phyloP scores from a whole-genome alignment of 2,797 vertebrate species.

The Poecilia wingei region DNA sequence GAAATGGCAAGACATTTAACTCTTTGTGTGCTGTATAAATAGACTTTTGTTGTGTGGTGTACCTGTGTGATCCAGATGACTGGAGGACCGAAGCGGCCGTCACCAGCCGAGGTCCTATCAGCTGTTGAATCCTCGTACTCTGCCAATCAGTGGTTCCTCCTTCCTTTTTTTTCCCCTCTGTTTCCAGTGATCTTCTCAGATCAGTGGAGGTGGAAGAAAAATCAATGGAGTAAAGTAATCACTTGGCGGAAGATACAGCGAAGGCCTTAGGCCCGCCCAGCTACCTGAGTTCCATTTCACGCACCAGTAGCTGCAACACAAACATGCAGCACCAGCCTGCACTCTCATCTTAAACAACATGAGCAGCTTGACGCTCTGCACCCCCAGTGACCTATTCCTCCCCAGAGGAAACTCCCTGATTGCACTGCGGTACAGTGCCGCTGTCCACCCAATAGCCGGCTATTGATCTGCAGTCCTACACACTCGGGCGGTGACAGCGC shows the following conservation, averaged over 20 bases:
- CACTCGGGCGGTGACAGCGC: conserved; percentile 44
- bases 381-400: conserved; percentile 71
- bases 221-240: conserved; percentile 84
- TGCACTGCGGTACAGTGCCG: conserved; percentile 66
- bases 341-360: conserved; percentile 77
- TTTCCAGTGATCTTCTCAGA: conserved; percentile 78
- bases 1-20: neutral
- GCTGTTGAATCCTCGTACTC: conserved; percentile 71
- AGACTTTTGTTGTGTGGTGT: neutral
- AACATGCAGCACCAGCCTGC: conserved; percentile 72
- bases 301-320: conserved; percentile 81
- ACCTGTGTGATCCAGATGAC: conserved; percentile 40
- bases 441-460: conserved; percentile 58
- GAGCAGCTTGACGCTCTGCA: conserved; percentile 53
- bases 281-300: conserved; percentile 86
- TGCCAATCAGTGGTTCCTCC: conserved; percentile 74
- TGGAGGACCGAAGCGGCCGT: conserved; percentile 56
- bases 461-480: conserved; percentile 71
- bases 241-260: conserved; percentile 80
- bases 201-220: conserved; percentile 77
- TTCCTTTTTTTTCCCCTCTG: conserved; percentile 21
- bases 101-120: conserved; percentile 72
- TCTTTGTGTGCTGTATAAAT: neutral
- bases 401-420: conserved; percentile 78
- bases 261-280: conserved; percentile 74